Evolutionary conservation across 2,797 vertebrate species (phyloP).

Genomic region (Poecilia velifera): DNA sequence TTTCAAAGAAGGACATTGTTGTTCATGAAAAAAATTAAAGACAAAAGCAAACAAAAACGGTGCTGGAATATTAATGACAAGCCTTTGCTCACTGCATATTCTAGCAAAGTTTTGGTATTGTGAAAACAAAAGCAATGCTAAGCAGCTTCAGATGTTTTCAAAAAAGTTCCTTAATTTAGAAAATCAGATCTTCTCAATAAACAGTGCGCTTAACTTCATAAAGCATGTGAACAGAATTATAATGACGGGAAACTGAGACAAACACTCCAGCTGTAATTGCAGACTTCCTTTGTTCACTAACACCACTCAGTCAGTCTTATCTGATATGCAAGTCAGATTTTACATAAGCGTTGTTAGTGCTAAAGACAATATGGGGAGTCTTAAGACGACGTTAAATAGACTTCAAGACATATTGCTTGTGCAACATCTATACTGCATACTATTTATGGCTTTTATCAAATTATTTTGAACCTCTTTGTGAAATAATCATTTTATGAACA

Average conservation of each 20-base stretch:
- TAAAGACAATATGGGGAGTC: constrained; percentile 3
- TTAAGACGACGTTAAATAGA: neutral
- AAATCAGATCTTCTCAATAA: constrained; percentile 13
- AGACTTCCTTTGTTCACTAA: constrained; percentile 23
- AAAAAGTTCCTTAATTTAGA: neutral
- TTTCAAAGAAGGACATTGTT: neutral
- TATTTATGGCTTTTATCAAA: neutral
- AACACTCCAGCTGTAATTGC: constrained; percentile 18
- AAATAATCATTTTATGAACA: neutral
- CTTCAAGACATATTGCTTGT: neutral
- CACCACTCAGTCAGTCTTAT: constrained; percentile 7
- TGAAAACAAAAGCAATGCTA: neutral
- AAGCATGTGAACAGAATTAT: constrained; percentile 20
- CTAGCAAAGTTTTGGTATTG: neutral
- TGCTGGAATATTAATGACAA: too few relatives aligned
- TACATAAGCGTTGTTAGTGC: neutral
- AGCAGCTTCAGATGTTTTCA: neutral
- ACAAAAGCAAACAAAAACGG: too few relatives aligned
- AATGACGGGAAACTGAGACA: constrained; percentile 47
- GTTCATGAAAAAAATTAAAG: too few relatives aligned
- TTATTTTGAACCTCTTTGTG: neutral
- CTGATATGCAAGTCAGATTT: constrained; percentile 31
- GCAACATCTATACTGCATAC: neutral
- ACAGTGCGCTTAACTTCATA: constrained; percentile 1
- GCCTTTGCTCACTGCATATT: neutral